A percentile compares a stretch with the other conserved stretches of the same genome.
Conservation (phyloP, 37 sponge, comb jelly and placozoan genomes). For the Eunapius fragilis region DNA sequence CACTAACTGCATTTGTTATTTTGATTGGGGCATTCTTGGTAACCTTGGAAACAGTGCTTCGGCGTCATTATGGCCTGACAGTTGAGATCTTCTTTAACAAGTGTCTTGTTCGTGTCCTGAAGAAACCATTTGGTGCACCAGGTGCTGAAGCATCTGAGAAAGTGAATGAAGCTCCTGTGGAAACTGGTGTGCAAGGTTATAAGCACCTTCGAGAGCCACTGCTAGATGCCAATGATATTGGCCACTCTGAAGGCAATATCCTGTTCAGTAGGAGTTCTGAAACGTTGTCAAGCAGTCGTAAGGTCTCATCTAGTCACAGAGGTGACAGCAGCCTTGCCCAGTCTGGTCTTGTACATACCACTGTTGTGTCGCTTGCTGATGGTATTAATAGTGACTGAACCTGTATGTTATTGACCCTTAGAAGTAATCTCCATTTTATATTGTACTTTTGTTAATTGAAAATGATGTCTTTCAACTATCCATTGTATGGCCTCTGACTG, state of each 20-base stretch:
- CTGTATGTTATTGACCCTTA: not conserved
- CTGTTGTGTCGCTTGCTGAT: not conserved
- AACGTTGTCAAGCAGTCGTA: not conserved
- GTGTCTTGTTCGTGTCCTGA: not conserved
- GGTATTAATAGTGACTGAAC: not conserved
- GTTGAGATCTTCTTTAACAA: not conserved
- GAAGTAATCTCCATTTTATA: too few relatives aligned
- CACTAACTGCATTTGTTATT: constrained; percentile 8
- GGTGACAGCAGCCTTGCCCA: not conserved
- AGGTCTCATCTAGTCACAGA: not conserved
- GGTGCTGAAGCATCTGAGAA: not conserved
- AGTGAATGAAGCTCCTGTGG: not conserved
- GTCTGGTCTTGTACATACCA: not conserved
- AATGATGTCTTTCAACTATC: too few relatives aligned
- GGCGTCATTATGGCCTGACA: not conserved
- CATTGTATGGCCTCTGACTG: too few relatives aligned
- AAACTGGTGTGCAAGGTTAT: not conserved
- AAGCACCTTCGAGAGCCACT: not conserved
- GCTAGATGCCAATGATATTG: not conserved
- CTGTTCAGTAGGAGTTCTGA: not conserved
- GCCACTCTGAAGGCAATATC: not conserved
- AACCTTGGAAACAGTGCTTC: constrained; percentile 4
- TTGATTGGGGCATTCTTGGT: constrained; percentile 8
- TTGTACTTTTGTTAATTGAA: too few relatives aligned
- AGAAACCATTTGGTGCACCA: not conserved